These are phyloP conservation scores for Dendrolimus pini DNA, from an alignment of 2,888 invertebrate genomes.

Conservation along the genomic window DNA sequence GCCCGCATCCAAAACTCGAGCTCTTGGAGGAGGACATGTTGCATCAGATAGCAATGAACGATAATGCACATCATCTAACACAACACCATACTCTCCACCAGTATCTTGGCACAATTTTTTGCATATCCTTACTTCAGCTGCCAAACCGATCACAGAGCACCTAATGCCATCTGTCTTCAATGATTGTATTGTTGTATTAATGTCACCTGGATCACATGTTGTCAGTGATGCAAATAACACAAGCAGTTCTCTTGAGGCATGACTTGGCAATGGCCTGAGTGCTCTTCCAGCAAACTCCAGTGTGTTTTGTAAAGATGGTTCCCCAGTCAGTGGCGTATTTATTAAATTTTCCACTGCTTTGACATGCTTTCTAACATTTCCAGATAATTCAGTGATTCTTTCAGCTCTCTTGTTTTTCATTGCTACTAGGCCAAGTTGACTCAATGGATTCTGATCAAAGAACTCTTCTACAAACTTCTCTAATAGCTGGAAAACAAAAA, in stretches of 20 bases:
- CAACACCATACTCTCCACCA: constrained; percentile 89
- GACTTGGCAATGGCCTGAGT: constrained; percentile 91
- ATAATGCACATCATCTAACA: constrained; percentile 86
- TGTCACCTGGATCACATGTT: constrained; percentile 97
- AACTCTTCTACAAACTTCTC: constrained; percentile 97
- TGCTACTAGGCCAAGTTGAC: constrained; percentile 94
- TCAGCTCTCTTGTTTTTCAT: constrained; percentile 97
- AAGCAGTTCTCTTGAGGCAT: constrained; percentile 96
- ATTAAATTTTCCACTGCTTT: constrained; percentile 80
- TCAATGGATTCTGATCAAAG: constrained; percentile 99
- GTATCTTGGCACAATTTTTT: constrained; percentile 91
- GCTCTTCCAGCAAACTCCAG: constrained; percentile 91
- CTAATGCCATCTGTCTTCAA: constrained; percentile 89
- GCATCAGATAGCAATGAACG: constrained; percentile 59
- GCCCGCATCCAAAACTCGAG: constrained; percentile 81
- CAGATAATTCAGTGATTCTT: constrained; percentile 92
- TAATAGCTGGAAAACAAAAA: constrained; percentile 79
- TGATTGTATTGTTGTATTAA: constrained; percentile 82
- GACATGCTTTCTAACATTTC: constrained; percentile 88
- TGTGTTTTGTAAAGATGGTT: constrained; percentile 97
- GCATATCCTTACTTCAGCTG: constrained; percentile 96
- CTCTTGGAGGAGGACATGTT: constrained; percentile 78
- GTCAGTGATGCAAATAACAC: constrained; percentile 95
- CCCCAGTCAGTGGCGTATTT: constrained; percentile 86
- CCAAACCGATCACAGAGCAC: constrained; percentile 95